These are phyloP conservation scores for Pycnonotus jocosus DNA, from an alignment of 2,113 vertebrate species.

Conservation along the genomic window DNA sequence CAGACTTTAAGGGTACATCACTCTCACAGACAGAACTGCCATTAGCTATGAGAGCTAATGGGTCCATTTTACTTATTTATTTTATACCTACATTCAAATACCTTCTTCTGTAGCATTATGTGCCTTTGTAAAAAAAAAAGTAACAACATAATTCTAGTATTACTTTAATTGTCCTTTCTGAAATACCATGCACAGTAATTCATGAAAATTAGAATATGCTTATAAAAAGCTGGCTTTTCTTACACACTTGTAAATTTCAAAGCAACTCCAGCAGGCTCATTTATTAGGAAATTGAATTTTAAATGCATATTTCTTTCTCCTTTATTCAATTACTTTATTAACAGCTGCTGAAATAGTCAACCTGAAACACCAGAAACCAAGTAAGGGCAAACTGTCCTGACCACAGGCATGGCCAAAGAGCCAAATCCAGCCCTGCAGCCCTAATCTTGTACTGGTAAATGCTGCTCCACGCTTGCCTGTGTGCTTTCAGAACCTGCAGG, in stretches of 20 bases:
- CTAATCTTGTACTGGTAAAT: background rate
- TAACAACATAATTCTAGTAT: background rate
- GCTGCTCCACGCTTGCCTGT: rapidly evolving
- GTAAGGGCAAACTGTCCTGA: background rate
- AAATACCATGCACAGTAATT: background rate
- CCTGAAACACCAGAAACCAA: background rate
- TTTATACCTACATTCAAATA: background rate
- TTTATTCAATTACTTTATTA: background rate
- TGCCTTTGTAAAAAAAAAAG: background rate
- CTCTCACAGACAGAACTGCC: background rate
- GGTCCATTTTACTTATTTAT: background rate
- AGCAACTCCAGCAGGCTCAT: background rate
- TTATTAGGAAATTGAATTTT: background rate
- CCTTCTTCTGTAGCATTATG: background rate
- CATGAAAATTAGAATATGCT: background rate
- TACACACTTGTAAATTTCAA: background rate
- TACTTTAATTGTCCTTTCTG: background rate
- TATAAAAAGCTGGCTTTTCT: background rate
- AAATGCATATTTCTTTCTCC: background rate
- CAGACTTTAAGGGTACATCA: background rate
- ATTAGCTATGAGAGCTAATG: background rate
- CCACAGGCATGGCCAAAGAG: background rate
- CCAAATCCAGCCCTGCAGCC: background rate
- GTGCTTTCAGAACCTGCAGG: background rate
- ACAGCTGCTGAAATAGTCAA: background rate